Conservation (phyloP, 1,140 invertebrate genomes). For the Orchestia grillus region DNA sequence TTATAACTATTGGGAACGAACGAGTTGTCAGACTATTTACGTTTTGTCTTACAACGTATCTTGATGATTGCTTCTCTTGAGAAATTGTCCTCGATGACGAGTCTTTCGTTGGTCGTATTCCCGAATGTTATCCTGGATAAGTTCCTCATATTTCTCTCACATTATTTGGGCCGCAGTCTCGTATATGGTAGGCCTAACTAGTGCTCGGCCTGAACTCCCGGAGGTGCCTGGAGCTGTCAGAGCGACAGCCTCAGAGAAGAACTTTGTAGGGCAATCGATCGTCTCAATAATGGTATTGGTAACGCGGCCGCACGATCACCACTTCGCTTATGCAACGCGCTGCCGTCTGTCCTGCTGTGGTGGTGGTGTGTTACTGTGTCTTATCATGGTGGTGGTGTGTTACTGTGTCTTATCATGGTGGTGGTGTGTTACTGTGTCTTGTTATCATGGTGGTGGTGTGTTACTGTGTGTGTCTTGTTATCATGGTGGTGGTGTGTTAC, state of each 20-base stretch:
- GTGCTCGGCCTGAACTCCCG: background rate
- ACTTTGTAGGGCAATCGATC: conserved; percentile 7
- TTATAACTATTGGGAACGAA: background rate
- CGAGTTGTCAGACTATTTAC: background rate
- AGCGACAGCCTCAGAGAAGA: background rate
- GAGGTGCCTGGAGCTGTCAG: background rate
- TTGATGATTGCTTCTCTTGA: background rate
- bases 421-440: too few species aligned
- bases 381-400: too few species aligned
- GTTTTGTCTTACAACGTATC: background rate
- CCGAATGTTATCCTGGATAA: background rate
- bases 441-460: background rate
- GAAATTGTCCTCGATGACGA: background rate
- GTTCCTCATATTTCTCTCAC: background rate
- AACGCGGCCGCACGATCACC: too few species aligned
- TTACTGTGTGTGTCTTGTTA: background rate
- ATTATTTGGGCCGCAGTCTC: background rate
- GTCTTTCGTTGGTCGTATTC: background rate
- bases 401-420: too few species aligned
- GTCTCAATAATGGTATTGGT: conserved; percentile 8
- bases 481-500: background rate
- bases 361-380: too few species aligned
- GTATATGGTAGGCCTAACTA: background rate
- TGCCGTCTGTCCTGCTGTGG: too few species aligned
- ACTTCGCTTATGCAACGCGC: too few species aligned